A percentile compares a stretch with the other conserved stretches of the same genome.
phyloP scores from a whole-genome alignment of 2,888 invertebrate species.

The Philhelius pedissequus region DNA sequence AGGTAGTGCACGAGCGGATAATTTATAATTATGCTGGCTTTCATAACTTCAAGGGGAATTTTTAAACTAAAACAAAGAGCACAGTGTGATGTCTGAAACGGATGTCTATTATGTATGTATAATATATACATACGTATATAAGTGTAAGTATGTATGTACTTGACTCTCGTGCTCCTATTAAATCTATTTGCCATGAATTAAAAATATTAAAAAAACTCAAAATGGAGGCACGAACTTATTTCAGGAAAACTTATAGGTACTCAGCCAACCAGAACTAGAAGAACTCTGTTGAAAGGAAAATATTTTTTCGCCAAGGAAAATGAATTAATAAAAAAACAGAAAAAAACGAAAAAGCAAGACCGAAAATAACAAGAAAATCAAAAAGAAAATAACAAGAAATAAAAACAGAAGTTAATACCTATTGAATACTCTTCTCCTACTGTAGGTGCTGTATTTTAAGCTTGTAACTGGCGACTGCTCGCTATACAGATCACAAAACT shows the following conservation, averaged over 20 bases:
- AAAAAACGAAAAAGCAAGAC: background rate
- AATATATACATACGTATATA: background rate
- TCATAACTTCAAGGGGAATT: background rate
- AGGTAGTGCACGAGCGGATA: background rate
- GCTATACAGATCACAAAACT: too few species aligned
- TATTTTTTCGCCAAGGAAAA: conserved; percentile 13
- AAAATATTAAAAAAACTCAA: conserved; percentile 8
- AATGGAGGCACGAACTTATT: conserved; percentile 6
- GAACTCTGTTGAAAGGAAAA: conserved; percentile 25
- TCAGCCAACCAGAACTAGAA: conserved; percentile 22
- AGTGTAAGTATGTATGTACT: background rate
- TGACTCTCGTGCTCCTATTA: conserved; percentile 7
- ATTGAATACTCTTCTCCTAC: background rate
- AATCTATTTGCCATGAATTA: conserved; percentile 20
- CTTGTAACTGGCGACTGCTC: too few species aligned
- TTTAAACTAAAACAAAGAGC: background rate
- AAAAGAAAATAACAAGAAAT: background rate
- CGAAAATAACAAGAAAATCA: background rate
- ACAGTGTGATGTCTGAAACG: background rate
- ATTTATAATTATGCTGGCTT: conserved; percentile 15
- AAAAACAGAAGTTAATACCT: conserved; percentile 4
- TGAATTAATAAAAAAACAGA: background rate
- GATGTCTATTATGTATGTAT: too few species aligned
- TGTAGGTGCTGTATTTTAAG: too few species aligned
- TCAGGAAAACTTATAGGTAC: conserved; percentile 29